Conservation (phyloP, 2,797 vertebrate genomes). For the Nyctalus aviator region DNA sequence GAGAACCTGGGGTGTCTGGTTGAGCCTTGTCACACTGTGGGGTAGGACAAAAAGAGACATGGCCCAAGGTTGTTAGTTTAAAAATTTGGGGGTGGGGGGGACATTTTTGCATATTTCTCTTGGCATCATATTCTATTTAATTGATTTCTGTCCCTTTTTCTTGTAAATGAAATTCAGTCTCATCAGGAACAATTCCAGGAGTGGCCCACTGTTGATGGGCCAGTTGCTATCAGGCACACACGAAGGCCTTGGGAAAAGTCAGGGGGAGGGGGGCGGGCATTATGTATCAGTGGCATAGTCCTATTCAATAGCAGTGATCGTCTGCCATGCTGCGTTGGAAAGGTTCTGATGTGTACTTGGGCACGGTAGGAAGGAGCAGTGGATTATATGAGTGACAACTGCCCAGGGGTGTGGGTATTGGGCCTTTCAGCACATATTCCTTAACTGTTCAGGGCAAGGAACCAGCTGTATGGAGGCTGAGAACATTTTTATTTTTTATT, state of each 20-base stretch:
- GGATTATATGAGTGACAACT: not conserved
- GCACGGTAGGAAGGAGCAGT: not conserved
- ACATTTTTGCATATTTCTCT: conserved; percentile 10
- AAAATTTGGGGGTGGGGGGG: not conserved
- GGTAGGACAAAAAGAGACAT: conserved; percentile 69
- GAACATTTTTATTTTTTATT: not conserved
- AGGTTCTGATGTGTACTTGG: not conserved
- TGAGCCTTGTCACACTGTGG: conserved; percentile 68
- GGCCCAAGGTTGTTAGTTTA: conserved; percentile 62
- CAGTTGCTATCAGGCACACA: not conserved
- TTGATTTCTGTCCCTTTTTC: conserved; percentile 38
- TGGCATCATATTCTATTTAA: conserved; percentile 20
- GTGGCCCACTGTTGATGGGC: not conserved
- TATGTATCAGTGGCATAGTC: not conserved
- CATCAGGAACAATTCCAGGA: not conserved
- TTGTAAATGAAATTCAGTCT: conserved; percentile 30
- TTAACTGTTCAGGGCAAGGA: not conserved
- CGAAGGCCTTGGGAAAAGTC: not conserved
- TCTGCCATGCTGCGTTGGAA: not conserved
- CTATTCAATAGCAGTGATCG: not conserved
- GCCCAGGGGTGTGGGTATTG: not conserved
- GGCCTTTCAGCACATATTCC: not conserved
- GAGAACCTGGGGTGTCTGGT: conserved; percentile 76
- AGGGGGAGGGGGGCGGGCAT: not conserved
- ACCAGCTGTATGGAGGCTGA: not conserved